phyloP scores from a whole-genome alignment of 1,140 invertebrate species.

The Macrosteles quadrilineatus region DNA sequence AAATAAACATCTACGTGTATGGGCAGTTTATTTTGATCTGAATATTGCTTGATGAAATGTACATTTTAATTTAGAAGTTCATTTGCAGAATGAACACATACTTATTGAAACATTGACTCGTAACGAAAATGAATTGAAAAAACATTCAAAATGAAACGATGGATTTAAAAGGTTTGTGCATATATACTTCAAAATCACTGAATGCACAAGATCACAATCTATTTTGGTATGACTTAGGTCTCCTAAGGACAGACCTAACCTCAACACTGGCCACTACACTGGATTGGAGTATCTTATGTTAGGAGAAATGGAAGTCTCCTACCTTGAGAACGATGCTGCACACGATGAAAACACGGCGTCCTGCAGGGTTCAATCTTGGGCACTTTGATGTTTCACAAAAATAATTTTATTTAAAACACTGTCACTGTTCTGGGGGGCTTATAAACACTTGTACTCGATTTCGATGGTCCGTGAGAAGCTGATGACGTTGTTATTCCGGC shows the following conservation, averaged over 20 bases:
- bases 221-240: slow-evolving; percentile 22
- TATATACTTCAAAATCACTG: slow-evolving; percentile 19
- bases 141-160: not conserved
- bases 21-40: no score
- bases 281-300: not conserved
- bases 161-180: not conserved
- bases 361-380: not conserved
- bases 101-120: slow-evolving; percentile 6
- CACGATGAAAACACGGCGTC: not conserved
- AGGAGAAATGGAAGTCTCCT: slow-evolving; percentile 32
- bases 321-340: slow-evolving; percentile 26
- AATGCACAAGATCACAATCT: not conserved
- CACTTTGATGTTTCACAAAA: slow-evolving; percentile 3
- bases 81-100: slow-evolving; percentile 34
- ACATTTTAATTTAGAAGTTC: slow-evolving; percentile 34
- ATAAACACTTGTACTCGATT: no score
- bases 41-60: not conserved
- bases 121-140: not conserved
- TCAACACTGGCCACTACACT: slow-evolving; percentile 31
- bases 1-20: no score
- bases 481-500: no score
- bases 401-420: not conserved
- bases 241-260: not conserved
- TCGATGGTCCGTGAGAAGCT: no score
- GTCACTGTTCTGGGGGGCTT: not conserved